These are phyloP conservation scores for Adoxophyes honmai DNA, from an alignment of 1,140 invertebrate genomes.

Conservation along the genomic window DNA sequence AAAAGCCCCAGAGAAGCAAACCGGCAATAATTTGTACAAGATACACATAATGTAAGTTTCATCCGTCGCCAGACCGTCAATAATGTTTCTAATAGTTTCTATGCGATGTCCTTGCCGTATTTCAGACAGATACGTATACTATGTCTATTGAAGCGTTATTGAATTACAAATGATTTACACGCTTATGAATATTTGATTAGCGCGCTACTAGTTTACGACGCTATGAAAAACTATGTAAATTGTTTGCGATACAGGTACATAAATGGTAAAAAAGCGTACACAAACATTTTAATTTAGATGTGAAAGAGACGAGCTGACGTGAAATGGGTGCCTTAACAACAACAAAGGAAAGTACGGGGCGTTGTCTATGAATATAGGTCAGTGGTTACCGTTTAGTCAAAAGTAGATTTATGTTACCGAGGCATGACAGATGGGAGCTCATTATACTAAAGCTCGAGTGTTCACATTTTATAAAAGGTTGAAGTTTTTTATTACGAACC, in stretches of 20 bases:
- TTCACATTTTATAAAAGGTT: too few species aligned
- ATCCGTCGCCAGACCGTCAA: neutral
- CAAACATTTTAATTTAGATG: neutral
- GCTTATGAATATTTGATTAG: conserved; percentile 15
- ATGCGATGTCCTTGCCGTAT: conserved; percentile 1
- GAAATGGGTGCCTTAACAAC: conserved; percentile 15
- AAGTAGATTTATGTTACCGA: conserved; percentile 2
- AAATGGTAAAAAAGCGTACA: too few species aligned
- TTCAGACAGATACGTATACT: neutral
- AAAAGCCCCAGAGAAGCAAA: neutral
- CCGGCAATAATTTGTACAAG: neutral
- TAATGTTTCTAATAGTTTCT: neutral
- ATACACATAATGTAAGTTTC: neutral
- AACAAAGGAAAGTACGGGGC: conserved; percentile 13
- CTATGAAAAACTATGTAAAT: neutral
- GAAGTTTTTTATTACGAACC: too few species aligned
- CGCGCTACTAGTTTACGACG: neutral
- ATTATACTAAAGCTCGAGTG: conserved; percentile 1
- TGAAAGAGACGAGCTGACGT: neutral
- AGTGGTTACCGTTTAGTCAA: conserved; percentile 12
- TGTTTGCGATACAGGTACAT: too few species aligned
- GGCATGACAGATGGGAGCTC: conserved; percentile 5
- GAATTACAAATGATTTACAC: conserved; percentile 12
- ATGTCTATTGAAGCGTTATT: conserved; percentile 1
- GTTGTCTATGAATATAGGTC: conserved; percentile 11